Percentiles rank a stretch among this genome's conserved stretches.
Evolutionary conservation across 2,888 invertebrate species (phyloP).

Genomic region (Synanthedon myopaeformis): DNA sequence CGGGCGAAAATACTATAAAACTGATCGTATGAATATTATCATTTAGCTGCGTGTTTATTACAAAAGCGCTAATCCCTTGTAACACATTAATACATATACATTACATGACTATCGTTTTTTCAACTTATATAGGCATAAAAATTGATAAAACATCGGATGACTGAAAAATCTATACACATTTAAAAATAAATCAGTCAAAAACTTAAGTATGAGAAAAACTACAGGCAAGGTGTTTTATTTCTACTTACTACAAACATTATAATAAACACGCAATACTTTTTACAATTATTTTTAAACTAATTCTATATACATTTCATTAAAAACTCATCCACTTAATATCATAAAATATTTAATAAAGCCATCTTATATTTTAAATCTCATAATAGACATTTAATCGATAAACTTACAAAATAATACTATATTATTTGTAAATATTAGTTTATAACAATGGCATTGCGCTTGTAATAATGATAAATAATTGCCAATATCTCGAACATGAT

Average conservation of each 20-base stretch:
- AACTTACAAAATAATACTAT: slow-evolving; percentile 31
- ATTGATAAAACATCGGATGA: slow-evolving; percentile 6
- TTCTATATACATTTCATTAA: slow-evolving; percentile 44
- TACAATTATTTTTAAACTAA: neutral
- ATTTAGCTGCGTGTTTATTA: neutral
- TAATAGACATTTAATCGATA: neutral
- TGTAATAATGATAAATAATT: slow-evolving; percentile 7
- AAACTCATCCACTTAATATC: neutral
- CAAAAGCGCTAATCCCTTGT: neutral
- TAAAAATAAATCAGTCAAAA: slow-evolving; percentile 58
- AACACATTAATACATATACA: neutral
- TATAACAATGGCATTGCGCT: slow-evolving; percentile 33
- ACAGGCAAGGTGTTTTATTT: slow-evolving; percentile 58
- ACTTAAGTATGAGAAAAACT: slow-evolving; percentile 27
- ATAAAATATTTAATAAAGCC: neutral
- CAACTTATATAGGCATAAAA: slow-evolving; percentile 29
- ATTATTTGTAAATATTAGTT: slow-evolving; percentile 13
- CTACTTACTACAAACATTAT: neutral
- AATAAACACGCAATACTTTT: neutral
- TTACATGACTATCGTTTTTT: slow-evolving; percentile 39
- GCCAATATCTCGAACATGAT: neutral
- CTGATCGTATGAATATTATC: too few species aligned
- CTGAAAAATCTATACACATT: slow-evolving; percentile 20
- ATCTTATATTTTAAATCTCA: neutral
- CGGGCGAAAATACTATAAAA: too few species aligned